Evolutionary conservation across 2,888 invertebrate genomes (phyloP).

Genomic region (Euphydryas editha): DNA sequence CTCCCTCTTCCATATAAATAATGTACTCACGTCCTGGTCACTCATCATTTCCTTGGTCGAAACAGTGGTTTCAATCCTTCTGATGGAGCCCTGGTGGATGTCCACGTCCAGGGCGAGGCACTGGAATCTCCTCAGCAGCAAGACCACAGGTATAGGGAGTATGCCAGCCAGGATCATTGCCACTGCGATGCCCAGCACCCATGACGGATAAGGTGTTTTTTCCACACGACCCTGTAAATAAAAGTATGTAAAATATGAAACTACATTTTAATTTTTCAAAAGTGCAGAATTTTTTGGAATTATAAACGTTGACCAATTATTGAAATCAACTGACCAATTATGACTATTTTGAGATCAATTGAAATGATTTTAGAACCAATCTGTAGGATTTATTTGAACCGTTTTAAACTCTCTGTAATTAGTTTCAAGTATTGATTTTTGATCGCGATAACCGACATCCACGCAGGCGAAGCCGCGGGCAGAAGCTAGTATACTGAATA

Average conservation of each 20-base stretch:
- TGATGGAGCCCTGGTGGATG: slow-evolving; percentile 95
- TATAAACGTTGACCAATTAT: too few relatives aligned
- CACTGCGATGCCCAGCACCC: slow-evolving; percentile 91
- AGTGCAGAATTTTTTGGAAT: too few relatives aligned
- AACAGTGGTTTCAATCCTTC: slow-evolving; percentile 95
- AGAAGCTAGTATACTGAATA: neutral
- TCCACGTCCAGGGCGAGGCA: slow-evolving; percentile 94
- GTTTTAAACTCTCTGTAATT: too few relatives aligned
- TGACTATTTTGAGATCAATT: too few relatives aligned
- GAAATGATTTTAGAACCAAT: too few relatives aligned
- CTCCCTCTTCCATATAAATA: neutral
- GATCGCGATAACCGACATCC: too few relatives aligned
- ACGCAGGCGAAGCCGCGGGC: too few relatives aligned
- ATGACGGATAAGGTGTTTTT: slow-evolving; percentile 88
- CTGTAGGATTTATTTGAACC: too few relatives aligned
- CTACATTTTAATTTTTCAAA: too few relatives aligned
- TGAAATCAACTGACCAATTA: too few relatives aligned
- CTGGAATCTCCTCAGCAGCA: slow-evolving; percentile 94
- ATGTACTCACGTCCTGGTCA: slow-evolving; percentile 92
- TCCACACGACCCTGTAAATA: slow-evolving; percentile 86
- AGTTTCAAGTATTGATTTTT: too few relatives aligned
- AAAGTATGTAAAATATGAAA: neutral
- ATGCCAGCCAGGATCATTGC: slow-evolving; percentile 91
- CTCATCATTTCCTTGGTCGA: slow-evolving; percentile 98
- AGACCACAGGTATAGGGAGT: slow-evolving; percentile 93